A percentile compares a stretch with the other conserved stretches of the same genome.
phyloP scores from a whole-genome alignment of 1,140 invertebrate species.

The Probaryconus sp. region DNA sequence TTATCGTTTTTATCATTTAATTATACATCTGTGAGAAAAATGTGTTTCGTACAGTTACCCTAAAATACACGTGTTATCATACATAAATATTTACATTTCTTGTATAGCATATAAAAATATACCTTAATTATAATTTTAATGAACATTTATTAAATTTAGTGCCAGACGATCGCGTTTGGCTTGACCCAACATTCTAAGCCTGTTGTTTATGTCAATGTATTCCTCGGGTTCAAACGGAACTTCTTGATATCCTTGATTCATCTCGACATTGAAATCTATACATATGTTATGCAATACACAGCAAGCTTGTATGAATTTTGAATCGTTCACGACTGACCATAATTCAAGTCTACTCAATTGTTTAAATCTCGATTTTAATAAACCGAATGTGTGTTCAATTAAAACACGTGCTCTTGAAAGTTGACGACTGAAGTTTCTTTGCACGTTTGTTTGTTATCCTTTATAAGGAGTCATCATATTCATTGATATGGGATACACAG shows the following conservation, averaged over 20 bases:
- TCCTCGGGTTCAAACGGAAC: slow-evolving; percentile 8
- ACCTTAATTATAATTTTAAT: too few relatives aligned
- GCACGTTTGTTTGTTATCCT: slow-evolving; percentile 60
- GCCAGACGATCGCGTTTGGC: slow-evolving; percentile 14
- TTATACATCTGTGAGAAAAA: too few relatives aligned
- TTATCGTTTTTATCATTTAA: too few relatives aligned
- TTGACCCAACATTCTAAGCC: slow-evolving; percentile 7
- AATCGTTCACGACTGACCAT: slow-evolving; percentile 46
- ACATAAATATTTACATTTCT: too few relatives aligned
- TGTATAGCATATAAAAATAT: too few relatives aligned
- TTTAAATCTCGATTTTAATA: slow-evolving; percentile 64
- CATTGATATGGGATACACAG: slow-evolving; percentile 64
- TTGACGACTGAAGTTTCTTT: slow-evolving; percentile 61
- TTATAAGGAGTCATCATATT: slow-evolving; percentile 66
- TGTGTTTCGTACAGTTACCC: too few relatives aligned
- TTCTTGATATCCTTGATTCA: slow-evolving; percentile 1
- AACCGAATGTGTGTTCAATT: slow-evolving; percentile 66
- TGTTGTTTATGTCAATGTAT: slow-evolving; percentile 8
- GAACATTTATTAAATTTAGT: neutral
- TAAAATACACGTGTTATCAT: too few relatives aligned
- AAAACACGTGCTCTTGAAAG: slow-evolving; percentile 55
- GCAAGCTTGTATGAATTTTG: slow-evolving; percentile 62
- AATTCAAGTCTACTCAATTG: slow-evolving; percentile 64
- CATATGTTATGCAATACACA: slow-evolving; percentile 70
- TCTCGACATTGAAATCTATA: slow-evolving; percentile 41